Base-by-base conservation (phyloP, 2,888 invertebrate genomes). In the Notocelia uddmanniana region DNA sequence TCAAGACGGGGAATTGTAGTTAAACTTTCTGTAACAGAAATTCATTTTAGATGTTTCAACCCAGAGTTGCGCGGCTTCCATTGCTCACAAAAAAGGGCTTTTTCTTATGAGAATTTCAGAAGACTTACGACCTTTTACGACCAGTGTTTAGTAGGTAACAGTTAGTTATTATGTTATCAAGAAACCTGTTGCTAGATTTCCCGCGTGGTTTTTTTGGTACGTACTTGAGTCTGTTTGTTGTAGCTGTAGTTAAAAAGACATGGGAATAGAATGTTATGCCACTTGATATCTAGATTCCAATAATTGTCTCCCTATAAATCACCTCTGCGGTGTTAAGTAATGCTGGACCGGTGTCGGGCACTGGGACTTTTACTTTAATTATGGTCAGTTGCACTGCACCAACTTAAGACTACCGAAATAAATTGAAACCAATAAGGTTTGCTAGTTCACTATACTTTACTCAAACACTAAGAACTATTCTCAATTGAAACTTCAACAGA, bases 151-250 rank as follows among this genome's bases (percentile, higher is more conserved):
- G 13, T 59, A 59, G 2, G 55, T 21, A 59, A 8, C 59, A 19
- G 34, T 55, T 13, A 26, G 19, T 57, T 58, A 37, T 37, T 59
- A 59, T 37, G 19, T 34, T 19, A 37, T 13, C 18, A 1, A 57
- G 31, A 31, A 31, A 8, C 37, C 15, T 15, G 59, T 59, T 11
- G n/a, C 59, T 6, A 21, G 37, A 59, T 59, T 59, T 41, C 59
- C 59, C 37, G 59, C 15, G 41, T 21, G 55, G 6, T 19, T 41
- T 19, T 41, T 15, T n/a, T 19, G 19, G 41, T 15, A 13, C 6
- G 3, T 41, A 13, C 15, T 41, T 13, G 5, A 41, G 41, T 15
- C 15, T 13, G 1, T 37, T 21, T 21, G 8, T 57, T 31, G 18
- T 41, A 10, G 41, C 34, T 13, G 18, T 23, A 50, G 19, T 23